Conservation (phyloP, 2,888 invertebrate genomes). For the Coenonympha glycerion region DNA sequence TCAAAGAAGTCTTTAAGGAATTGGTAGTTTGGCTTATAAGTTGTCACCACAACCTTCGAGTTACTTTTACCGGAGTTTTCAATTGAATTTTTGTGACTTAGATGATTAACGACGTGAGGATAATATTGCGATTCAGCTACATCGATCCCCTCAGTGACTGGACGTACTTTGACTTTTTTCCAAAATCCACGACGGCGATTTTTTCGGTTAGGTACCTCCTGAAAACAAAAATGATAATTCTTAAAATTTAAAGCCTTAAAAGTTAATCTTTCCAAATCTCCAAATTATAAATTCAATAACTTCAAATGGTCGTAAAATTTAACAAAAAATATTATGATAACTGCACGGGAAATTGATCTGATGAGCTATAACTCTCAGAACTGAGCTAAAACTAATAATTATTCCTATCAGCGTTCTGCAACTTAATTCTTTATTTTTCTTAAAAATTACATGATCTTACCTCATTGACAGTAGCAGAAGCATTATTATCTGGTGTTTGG, state of each 20-base stretch:
- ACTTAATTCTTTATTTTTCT: slow-evolving; percentile 23
- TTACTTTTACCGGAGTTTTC: slow-evolving; percentile 42
- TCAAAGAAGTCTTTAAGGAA: slow-evolving; percentile 52
- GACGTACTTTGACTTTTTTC: slow-evolving; percentile 81
- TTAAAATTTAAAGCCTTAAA: neutral
- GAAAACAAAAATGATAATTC: slow-evolving; percentile 20
- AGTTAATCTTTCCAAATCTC: neutral
- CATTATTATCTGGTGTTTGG: slow-evolving; percentile 36
- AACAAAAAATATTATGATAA: no score
- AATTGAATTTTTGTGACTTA: slow-evolving; percentile 48
- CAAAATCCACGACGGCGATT: slow-evolving; percentile 81
- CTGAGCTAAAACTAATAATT: no score
- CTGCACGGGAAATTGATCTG: no score
- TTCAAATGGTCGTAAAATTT: no score
- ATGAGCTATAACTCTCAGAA: no score
- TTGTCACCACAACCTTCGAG: slow-evolving; percentile 50
- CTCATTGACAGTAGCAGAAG: slow-evolving; percentile 41
- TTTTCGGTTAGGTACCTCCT: slow-evolving; percentile 49
- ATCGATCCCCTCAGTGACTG: slow-evolving; percentile 80
- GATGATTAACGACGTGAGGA: slow-evolving; percentile 75
- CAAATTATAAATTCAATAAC: no score
- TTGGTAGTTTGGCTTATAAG: slow-evolving; percentile 57
- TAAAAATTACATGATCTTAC: slow-evolving; percentile 39
- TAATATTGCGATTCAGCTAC: slow-evolving; percentile 85
- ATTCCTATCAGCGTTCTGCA: no score